These are phyloP conservation scores for Zygaena filipendulae DNA, from an alignment of 2,888 invertebrate genomes.

Conservation along the genomic window DNA sequence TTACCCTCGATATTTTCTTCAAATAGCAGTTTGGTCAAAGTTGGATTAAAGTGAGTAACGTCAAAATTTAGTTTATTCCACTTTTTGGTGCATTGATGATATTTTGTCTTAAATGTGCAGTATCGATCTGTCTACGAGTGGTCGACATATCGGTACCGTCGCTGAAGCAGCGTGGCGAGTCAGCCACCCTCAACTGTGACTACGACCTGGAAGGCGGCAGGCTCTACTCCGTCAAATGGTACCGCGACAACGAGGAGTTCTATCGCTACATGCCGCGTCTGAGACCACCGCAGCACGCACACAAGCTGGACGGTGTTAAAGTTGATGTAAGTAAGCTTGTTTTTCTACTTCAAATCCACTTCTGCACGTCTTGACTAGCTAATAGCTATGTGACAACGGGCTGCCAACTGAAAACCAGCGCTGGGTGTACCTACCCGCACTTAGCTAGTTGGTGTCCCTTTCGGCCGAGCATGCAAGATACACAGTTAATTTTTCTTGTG, in stretches of 20 bases:
- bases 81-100: too few relatives aligned
- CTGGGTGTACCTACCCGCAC: too few relatives aligned
- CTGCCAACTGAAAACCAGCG: too few relatives aligned
- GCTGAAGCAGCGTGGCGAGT: conserved; percentile 67
- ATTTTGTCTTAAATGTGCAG: conserved; percentile 23
- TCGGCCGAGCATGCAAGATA: too few relatives aligned
- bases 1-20: too few relatives aligned
- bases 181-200: conserved; percentile 66
- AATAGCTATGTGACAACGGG: too few relatives aligned
- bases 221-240: conserved; percentile 76
- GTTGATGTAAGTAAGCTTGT: conserved; percentile 71
- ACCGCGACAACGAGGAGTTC: conserved; percentile 74
- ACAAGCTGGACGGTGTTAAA: conserved; percentile 69
- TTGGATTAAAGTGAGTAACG: too few relatives aligned
- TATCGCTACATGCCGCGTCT: conserved; percentile 73
- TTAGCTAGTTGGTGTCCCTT: too few relatives aligned
- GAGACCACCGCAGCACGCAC: conserved; percentile 71
- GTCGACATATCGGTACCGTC: conserved; percentile 67
- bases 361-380: not conserved
- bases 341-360: too few relatives aligned
- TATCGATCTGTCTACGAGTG: conserved; percentile 44
- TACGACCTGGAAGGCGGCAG: conserved; percentile 72
- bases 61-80: too few relatives aligned
- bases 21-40: too few relatives aligned
- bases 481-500: too few relatives aligned